Conservation (phyloP, 2,113 vertebrate species). For the Todiramphus chloris region DNA sequence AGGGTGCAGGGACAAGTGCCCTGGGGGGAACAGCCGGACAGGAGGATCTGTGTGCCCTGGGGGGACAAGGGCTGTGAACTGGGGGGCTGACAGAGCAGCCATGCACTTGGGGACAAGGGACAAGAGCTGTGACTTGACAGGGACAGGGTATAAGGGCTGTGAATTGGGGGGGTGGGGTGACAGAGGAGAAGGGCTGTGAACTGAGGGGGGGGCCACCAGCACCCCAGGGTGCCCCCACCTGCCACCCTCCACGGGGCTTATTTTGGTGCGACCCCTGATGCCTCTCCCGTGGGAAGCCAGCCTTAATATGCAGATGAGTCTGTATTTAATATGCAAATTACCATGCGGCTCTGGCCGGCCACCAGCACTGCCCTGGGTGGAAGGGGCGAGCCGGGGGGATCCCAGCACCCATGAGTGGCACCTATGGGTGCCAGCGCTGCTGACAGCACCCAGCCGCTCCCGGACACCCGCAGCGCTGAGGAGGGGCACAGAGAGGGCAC, state of each 20-base stretch:
- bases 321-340: conserved; percentile 59
- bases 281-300: conserved; percentile 6
- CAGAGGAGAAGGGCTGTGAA: background rate
- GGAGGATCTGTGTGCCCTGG: background rate
- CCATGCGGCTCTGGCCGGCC: conserved; percentile 31
- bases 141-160: background rate
- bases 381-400: background rate
- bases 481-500: background rate
- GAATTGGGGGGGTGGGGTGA: background rate
- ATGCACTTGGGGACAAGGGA: background rate
- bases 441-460: background rate
- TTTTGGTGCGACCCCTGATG: background rate
- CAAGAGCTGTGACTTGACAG: background rate
- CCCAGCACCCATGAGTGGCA: conserved; percentile 8
- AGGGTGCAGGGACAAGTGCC: background rate
- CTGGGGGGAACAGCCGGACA: background rate
- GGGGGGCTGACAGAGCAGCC: background rate
- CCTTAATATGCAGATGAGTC: conserved; percentile 48
- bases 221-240: background rate
- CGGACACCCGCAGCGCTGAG: background rate
- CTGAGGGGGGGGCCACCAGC: background rate
- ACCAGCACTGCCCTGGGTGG: background rate
- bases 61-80: too few relatives aligned
- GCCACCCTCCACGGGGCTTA: background rate
- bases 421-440: accelerated